Percentiles rank a stretch among this genome's conserved stretches.
phyloP scores from a whole-genome alignment of 2,113 vertebrate species.

The Formicarius rufipectus region DNA sequence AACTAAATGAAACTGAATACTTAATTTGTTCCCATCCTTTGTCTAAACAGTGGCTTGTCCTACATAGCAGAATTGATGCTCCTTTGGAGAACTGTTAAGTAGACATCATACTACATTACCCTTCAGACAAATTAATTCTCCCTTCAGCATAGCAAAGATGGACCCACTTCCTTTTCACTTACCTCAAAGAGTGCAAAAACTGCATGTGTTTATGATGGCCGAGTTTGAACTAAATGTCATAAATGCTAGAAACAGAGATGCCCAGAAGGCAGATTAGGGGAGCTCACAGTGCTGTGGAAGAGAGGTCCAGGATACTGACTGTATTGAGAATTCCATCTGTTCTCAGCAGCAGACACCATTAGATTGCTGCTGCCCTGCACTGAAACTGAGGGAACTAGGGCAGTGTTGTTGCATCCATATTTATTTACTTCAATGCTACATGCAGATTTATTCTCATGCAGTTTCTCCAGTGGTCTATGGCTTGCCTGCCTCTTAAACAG shows the following conservation, averaged over 20 bases:
- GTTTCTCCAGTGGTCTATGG: background rate
- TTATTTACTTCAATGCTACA: background rate
- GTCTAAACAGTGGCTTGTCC: background rate
- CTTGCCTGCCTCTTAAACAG: background rate
- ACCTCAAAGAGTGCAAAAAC: background rate
- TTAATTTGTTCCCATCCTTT: background rate
- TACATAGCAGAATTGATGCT: background rate
- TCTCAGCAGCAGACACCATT: background rate
- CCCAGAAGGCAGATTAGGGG: background rate
- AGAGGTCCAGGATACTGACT: background rate
- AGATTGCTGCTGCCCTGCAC: background rate
- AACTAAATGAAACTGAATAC: background rate
- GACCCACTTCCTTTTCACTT: background rate
- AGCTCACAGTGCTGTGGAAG: background rate
- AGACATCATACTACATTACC: background rate
- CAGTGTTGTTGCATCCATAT: background rate
- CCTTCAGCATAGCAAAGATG: background rate
- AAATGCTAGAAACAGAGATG: background rate
- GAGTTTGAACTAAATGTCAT: background rate
- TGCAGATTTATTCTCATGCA: background rate
- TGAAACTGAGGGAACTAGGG: background rate
- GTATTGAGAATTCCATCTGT: background rate
- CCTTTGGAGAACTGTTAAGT: background rate
- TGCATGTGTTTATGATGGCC: background rate
- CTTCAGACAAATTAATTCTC: background rate